Evolutionary conservation across 2,113 vertebrate species (phyloP).

Genomic region (Chloropsis hardwickii): DNA sequence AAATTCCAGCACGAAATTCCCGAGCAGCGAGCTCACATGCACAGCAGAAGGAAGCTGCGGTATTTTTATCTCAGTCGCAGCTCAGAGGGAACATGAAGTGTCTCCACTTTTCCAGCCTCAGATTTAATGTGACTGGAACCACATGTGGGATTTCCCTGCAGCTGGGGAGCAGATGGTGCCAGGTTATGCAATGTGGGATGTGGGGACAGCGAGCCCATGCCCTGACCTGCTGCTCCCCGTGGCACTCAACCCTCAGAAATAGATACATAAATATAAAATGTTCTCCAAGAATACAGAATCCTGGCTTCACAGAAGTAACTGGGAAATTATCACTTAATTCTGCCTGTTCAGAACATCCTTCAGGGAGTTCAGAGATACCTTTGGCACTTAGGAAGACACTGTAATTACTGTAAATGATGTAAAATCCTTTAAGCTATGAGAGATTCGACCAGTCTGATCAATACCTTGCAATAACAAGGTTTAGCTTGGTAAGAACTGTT

Average conservation of each 20-base stretch:
- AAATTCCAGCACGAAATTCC: not conserved
- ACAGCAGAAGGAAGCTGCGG: not conserved
- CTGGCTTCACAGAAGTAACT: not conserved
- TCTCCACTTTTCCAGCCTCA: not conserved
- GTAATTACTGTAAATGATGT: constrained; percentile 29
- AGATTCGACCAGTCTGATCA: not conserved
- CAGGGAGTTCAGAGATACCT: not conserved
- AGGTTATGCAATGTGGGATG: not conserved
- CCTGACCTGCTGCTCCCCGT: fast-evolving
- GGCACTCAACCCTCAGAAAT: not conserved
- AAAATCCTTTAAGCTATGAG: constrained; percentile 23
- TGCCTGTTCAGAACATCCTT: not conserved
- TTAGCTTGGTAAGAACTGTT: not conserved
- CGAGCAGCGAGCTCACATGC: fast-evolving
- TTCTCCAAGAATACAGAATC: not conserved
- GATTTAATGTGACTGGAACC: not conserved
- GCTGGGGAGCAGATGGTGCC: not conserved
- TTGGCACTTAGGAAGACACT: not conserved
- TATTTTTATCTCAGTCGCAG: not conserved
- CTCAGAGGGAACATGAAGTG: not conserved
- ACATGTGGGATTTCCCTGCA: not conserved
- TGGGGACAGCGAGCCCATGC: not conserved
- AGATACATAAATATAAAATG: not conserved
- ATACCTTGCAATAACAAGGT: constrained; percentile 43
- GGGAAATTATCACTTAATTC: not conserved